phyloP scores from a whole-genome alignment of 1,140 invertebrate genomes.

The Ruditapes philippinarum region DNA sequence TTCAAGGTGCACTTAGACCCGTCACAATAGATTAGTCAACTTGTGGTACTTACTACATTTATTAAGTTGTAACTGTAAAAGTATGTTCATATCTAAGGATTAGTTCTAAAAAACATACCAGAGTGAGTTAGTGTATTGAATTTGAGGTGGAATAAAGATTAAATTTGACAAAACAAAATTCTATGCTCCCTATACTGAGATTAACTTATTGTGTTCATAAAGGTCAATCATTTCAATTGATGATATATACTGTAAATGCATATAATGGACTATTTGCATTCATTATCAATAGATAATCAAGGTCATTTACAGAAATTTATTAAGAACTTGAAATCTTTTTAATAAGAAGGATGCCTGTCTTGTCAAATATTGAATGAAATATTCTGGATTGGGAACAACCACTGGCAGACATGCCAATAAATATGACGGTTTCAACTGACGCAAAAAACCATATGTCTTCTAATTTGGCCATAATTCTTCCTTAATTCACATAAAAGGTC shows the following conservation, averaged over 20 bases:
- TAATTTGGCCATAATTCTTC: neutral
- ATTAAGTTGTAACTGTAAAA: too few relatives aligned
- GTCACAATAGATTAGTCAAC: too few relatives aligned
- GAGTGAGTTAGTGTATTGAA: too few relatives aligned
- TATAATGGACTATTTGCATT: neutral
- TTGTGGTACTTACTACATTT: too few relatives aligned
- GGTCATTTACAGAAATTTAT: neutral
- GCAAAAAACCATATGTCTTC: neutral
- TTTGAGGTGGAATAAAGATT: too few relatives aligned
- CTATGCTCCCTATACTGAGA: neutral
- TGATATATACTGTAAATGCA: neutral
- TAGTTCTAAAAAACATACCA: too few relatives aligned
- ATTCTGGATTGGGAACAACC: neutral
- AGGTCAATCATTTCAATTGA: neutral
- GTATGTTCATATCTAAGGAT: too few relatives aligned
- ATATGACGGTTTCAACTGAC: neutral
- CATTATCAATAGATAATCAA: neutral
- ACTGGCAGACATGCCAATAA: neutral
- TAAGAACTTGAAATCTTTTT: neutral
- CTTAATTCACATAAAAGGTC: neutral
- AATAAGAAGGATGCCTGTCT: neutral
- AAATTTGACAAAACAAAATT: neutral
- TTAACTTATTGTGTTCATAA: neutral
- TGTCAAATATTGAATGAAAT: neutral
- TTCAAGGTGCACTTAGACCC: too few relatives aligned